Percentiles rank a stretch among this genome's conserved stretches.
Evolutionary conservation across 2,888 invertebrate species (phyloP).

Genomic region (Auanema sp.): DNA sequence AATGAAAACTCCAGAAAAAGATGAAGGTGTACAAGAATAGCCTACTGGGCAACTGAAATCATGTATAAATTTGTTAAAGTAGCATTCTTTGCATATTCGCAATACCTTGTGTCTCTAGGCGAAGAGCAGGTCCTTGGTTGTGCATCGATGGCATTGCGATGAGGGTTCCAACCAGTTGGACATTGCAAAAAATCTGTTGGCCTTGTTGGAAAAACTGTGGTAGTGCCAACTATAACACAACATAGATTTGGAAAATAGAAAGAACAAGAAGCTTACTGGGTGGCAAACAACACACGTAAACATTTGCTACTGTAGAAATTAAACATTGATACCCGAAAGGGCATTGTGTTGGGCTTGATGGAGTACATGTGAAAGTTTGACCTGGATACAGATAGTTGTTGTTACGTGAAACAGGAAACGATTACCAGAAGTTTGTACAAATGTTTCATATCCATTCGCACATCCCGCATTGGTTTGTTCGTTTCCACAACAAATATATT

Average conservation of each 20-base stretch:
- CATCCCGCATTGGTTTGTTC: slow-evolving; percentile 35
- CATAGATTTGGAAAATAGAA: neutral
- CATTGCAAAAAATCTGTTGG: slow-evolving; percentile 22
- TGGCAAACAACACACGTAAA: slow-evolving; percentile 56
- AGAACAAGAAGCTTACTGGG: neutral
- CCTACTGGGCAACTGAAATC: slow-evolving; percentile 42
- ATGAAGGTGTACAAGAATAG: slow-evolving; percentile 46
- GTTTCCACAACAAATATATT: slow-evolving; percentile 58
- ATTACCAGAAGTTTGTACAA: slow-evolving; percentile 48
- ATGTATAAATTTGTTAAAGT: neutral
- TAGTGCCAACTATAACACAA: neutral
- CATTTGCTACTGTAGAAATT: slow-evolving; percentile 34
- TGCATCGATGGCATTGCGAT: slow-evolving; percentile 31
- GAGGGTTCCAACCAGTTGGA: slow-evolving; percentile 49
- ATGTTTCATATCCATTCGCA: slow-evolving; percentile 58
- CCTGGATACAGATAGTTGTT: slow-evolving; percentile 22
- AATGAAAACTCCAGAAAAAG: slow-evolving; percentile 34
- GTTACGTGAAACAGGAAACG: neutral
- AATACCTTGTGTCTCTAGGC: slow-evolving; percentile 33
- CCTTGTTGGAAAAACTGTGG: slow-evolving; percentile 16
- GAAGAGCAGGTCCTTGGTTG: slow-evolving; percentile 32
- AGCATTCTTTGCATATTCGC: neutral
- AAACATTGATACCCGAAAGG: slow-evolving; percentile 57
- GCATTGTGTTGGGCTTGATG: slow-evolving; percentile 42
- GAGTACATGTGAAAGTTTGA: slow-evolving; percentile 41